phyloP scores from a whole-genome alignment of 2,797 vertebrate genomes.

The Sternotherus odoratus region DNA sequence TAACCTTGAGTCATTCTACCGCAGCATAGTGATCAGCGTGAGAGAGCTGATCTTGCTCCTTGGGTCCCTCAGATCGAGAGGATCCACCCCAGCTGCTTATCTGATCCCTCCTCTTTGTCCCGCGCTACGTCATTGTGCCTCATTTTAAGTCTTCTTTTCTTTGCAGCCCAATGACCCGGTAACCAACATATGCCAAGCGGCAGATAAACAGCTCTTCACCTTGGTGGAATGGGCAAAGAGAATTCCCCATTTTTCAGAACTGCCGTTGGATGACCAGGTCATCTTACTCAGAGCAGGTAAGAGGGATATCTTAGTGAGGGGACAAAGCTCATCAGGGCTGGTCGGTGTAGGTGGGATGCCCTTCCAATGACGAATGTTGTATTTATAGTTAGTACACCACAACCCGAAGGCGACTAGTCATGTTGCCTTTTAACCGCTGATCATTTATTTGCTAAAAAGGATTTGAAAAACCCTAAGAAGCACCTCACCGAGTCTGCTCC shows the following conservation, averaged over 20 bases:
- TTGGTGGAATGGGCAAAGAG: conserved; percentile 99
- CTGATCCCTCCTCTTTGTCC: not conserved
- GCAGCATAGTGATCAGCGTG: not conserved
- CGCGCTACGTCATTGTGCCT: not conserved
- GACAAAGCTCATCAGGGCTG: fast-evolving
- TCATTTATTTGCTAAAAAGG: not conserved
- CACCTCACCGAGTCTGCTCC: not conserved
- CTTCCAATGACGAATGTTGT: fast-evolving
- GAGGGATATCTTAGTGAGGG: not conserved
- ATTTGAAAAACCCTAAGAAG: conserved; percentile 3
- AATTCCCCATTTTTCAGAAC: conserved; percentile 96
- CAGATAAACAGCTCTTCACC: conserved; percentile 98
- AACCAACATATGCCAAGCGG: conserved; percentile 98
- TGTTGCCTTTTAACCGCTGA: not conserved
- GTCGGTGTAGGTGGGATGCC: fast-evolving
- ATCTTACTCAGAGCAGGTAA: conserved; percentile 96
- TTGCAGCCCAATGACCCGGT: conserved; percentile 94
- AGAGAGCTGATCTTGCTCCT: not conserved
- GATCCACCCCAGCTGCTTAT: not conserved
- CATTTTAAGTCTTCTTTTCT: not conserved
- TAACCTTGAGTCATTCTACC: not conserved
- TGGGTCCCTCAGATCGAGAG: not conserved
- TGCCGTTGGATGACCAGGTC: conserved; percentile 98
- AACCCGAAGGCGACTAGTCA: not conserved
- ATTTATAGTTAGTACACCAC: not conserved